Conservation (phyloP, 2,888 invertebrate species). For the Oeneis ivallda region DNA sequence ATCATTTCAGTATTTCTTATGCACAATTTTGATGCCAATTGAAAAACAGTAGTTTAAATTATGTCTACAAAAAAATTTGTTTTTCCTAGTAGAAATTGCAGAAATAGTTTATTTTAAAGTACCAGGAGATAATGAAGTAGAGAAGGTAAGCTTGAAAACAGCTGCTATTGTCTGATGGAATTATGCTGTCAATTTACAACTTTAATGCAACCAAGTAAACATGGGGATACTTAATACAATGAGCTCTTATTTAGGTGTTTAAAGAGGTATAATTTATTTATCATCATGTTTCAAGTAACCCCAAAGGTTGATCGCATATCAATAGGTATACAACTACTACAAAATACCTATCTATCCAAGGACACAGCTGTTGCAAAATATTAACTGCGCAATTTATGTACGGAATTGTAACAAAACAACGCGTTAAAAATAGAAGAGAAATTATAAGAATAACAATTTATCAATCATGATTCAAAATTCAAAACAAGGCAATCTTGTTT, state of each 20-base stretch:
- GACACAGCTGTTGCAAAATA: slow-evolving; percentile 45
- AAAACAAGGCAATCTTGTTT: slow-evolving; percentile 53
- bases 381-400: slow-evolving; percentile 47
- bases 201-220: neutral
- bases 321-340: slow-evolving; percentile 30
- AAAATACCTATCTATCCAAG: slow-evolving; percentile 46
- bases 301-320: slow-evolving; percentile 48
- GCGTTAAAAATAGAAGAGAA: slow-evolving; percentile 28
- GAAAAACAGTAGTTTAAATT: too few relatives aligned
- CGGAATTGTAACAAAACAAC: slow-evolving; percentile 28
- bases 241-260: neutral
- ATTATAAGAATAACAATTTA: slow-evolving; percentile 36
- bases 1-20: too few relatives aligned
- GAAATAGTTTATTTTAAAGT: neutral
- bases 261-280: neutral
- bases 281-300: slow-evolving; percentile 45
- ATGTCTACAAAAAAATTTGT: neutral
- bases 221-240: neutral
- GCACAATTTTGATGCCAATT: too few relatives aligned
- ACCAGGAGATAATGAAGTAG: slow-evolving; percentile 14
- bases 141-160: neutral
- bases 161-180: slow-evolving; percentile 1
- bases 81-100: neutral
- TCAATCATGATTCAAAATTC: slow-evolving; percentile 47
- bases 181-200: neutral